Evolutionary conservation across 2,888 invertebrate genomes (phyloP), one percentile per base, ranked within the genome.

Genomic region (Dioctria rufipes): DNA sequence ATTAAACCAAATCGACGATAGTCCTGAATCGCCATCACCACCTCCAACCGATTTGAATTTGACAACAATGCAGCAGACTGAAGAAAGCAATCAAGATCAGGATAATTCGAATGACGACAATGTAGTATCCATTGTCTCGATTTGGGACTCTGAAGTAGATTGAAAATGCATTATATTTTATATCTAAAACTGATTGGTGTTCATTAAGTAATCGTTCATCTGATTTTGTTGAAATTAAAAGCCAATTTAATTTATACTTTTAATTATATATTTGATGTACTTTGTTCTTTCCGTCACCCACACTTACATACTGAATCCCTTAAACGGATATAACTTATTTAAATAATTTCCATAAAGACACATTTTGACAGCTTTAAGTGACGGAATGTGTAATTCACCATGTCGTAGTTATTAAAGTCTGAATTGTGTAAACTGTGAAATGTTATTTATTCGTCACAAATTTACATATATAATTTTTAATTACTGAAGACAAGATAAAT

Each of bases 1-100:
- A 83, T 81, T 51, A 58, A 65, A 61, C 49, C 75, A 13, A 82
- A 83, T 80, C 80, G 81, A 78, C 81, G 81, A 79, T 79, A 81
- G 43, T 69, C 82, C 81, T 80, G 81, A 58, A 80, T 82, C 46
- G 42, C 79, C 63, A 51, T 82, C 46, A 46, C 79, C 63, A 51
- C 49, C 77, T 3, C 37, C 63, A 37, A n/a, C 61, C 6, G 42
- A 5, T 75, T 77, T 63, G n/a, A 58, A 46, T 49, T 46, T 63
- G 11, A 54, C 54, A 63, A 11, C 46, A 46, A 39, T 77, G 25
- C 77, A 77, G 49, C 63, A 77, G 73, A 73, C 60, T 60, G 73
- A 73, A 77, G 39, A 46, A 75, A 77, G 42, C 40, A 77, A 51
- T 42, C 63, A 63, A 63, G 63, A 25, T 77, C 63, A 77, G 40